Evolutionary conservation across 2,797 vertebrate genomes (phyloP), one percentile per base, ranked within the genome.

Genomic region (Trematomus bernacchii): DNA sequence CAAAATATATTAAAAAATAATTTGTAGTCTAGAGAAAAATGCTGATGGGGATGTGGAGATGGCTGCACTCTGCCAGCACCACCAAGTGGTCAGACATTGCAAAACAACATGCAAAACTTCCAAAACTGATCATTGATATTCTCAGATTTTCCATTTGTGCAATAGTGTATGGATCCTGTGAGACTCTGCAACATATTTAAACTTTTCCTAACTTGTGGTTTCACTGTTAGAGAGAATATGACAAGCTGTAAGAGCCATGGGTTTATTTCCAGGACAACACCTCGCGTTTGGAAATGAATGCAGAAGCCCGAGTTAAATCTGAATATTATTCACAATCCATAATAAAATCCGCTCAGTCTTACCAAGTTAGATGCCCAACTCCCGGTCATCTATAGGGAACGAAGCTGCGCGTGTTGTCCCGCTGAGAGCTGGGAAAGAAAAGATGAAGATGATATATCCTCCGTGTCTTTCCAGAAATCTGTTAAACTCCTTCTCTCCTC

Each of bases 341-440:
- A 21, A 27, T 10, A 72, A 15, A 55, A 81, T 16, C 10, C 0
- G 40, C 13, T 10, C 65, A 10, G 60, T 61, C 94, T 95, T 89
- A 95, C 95, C 92, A 85, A 90, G 92, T 91, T 87, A 92, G 87
- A 87, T 87, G 85, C 69, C 91, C 89, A 93, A 87, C 88, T 91
- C 89, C 87, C 76, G 92, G 59, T 92, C 94, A 95, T 95, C 90
- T 91, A 94, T 90, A n/a, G 88, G 66, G 87, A 86, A 81, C 83
- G 71, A 71, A 79, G 77, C 87, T 74, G 89, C 82, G 85, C 63
- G 86, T 89, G 80, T 87, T 58, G 90, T 87, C 81, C 87, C 85
- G 81, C 83, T 59, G 81, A 85, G 84, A 84, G 81, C 76, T 82
- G 84, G 68, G 65, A 76, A 73, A 15, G 51, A 62, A 62, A 67